These are phyloP conservation scores for Physella acuta DNA, from an alignment of 1,140 invertebrate species.

Conservation along the genomic window DNA sequence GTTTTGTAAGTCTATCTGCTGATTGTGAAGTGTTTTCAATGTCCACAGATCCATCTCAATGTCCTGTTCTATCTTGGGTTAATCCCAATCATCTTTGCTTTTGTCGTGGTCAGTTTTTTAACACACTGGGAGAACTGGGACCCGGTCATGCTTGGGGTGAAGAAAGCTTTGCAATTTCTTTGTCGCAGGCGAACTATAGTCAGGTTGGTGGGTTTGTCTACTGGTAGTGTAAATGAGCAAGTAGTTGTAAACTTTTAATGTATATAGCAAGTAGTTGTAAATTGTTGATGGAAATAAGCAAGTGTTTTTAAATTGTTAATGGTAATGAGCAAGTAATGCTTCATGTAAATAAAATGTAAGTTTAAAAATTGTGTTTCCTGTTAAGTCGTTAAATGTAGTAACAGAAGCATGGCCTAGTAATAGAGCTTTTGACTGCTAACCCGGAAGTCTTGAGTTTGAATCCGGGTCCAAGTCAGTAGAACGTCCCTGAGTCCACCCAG, in stretches of 20 bases:
- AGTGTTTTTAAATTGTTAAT: not conserved
- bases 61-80: conserved; percentile 78
- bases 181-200: conserved; percentile 60
- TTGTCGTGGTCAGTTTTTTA: conserved; percentile 74
- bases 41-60: conserved; percentile 68
- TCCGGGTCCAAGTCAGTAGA: too few species aligned
- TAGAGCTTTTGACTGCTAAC: too few species aligned
- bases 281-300: not conserved
- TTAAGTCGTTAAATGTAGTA: conserved; percentile 9
- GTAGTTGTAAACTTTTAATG: not conserved
- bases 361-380: too few species aligned
- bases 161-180: conserved; percentile 65
- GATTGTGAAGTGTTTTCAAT: too few species aligned
- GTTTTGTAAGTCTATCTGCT: too few species aligned
- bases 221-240: not conserved
- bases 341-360: not conserved
- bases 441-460: too few species aligned
- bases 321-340: not conserved
- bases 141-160: conserved; percentile 71
- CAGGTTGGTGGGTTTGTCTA: conserved; percentile 38
- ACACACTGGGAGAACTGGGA: conserved; percentile 85
- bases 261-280: not conserved
- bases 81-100: conserved; percentile 76
- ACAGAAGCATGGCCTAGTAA: too few species aligned
- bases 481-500: too few species aligned